Base-by-base conservation (phyloP, 2,888 invertebrate species). In the Junonia oenone region DNA sequence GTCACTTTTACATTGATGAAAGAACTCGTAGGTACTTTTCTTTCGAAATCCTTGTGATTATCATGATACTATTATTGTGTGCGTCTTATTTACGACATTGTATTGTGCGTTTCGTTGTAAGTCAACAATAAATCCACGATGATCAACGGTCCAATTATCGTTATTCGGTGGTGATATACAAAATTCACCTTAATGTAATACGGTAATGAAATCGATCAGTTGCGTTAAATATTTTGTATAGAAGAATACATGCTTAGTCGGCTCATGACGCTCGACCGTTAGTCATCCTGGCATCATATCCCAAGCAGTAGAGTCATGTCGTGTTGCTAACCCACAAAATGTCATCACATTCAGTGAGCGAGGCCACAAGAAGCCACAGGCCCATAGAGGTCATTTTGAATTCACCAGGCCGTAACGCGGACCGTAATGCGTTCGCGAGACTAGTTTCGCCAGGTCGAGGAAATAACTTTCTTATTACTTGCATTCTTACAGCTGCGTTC, bases 1-100 rank as follows among this genome's bases (percentile, higher is more conserved):
- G 98, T 90, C 86, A 90, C 90, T 90, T 90, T 90, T 90, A 89
- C 90, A 88, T 88, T 86, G 88, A 90, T 86, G 88, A 90, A 88
- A 87, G 89, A 89, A 85, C 79, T 87, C 76, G 81, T 85, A 89
- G 79, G 83, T 89, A 89, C 88, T 81, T 88, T 88, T 89, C 86
- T 89, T 89, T 90, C 88, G 88, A 89, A 86, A 89, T 85, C 83
- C 76, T 81, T 79, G 74, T 72, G 73, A 74, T 83, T 81, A 79
- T 75, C 69, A 68, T 74, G 73, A 72, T 76, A 72, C 71, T 76
- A 71, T 70, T 71, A 67, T 66, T 70, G 69, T 67, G 69, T 68
- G 68, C 69, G 77, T 71, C 78, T 78, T 71, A 76, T 75, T 67
- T 72, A 67, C 51, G 51, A 52, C 45, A 52, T 54, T 58, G 56